A percentile compares a stretch with the other conserved stretches of the same genome.
Conservation (phyloP, 2,888 invertebrate genomes). For the Petrolisthes manimaculis region DNA sequence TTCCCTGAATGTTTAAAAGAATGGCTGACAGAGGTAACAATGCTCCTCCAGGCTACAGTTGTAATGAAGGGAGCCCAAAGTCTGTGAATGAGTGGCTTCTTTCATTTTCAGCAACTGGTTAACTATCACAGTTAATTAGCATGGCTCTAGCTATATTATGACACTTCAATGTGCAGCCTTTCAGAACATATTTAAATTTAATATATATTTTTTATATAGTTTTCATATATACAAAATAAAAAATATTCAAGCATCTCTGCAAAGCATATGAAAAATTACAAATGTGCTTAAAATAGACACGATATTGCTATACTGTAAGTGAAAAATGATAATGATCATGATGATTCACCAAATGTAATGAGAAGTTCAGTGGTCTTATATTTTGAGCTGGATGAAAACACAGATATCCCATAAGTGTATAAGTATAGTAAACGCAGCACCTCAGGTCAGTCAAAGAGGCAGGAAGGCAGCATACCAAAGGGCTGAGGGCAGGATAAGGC, state of each 20-base stretch:
- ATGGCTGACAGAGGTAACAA: not conserved
- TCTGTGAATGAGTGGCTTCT: constrained; percentile 16
- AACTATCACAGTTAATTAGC: constrained; percentile 58
- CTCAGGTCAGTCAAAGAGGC: constrained; percentile 40
- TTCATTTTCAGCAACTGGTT: constrained; percentile 39
- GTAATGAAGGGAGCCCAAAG: constrained; percentile 20
- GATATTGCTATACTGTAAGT: constrained; percentile 45
- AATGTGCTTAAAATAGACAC: constrained; percentile 55
- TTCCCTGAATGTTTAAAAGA: too few relatives aligned
- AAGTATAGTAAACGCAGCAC: constrained; percentile 45
- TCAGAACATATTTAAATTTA: constrained; percentile 43
- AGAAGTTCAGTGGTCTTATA: constrained; percentile 33
- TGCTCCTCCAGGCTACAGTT: constrained; percentile 13
- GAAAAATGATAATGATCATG: constrained; percentile 39
- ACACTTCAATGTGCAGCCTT: constrained; percentile 38
- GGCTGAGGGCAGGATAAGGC: constrained; percentile 51
- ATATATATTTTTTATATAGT: constrained; percentile 32
- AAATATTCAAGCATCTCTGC: constrained; percentile 52
- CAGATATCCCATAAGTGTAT: constrained; percentile 31
- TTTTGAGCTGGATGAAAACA: constrained; percentile 47
- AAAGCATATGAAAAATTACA: constrained; percentile 53
- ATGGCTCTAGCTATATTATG: constrained; percentile 52
- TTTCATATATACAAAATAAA: constrained; percentile 48
- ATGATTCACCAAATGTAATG: constrained; percentile 36
- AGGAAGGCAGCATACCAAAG: constrained; percentile 49